Percentiles rank a stretch among this genome's conserved stretches.
These are phyloP conservation scores for Caenorhabditis tropicalis DNA, from an alignment of 1,140 invertebrate genomes.

Conservation along the genomic window DNA sequence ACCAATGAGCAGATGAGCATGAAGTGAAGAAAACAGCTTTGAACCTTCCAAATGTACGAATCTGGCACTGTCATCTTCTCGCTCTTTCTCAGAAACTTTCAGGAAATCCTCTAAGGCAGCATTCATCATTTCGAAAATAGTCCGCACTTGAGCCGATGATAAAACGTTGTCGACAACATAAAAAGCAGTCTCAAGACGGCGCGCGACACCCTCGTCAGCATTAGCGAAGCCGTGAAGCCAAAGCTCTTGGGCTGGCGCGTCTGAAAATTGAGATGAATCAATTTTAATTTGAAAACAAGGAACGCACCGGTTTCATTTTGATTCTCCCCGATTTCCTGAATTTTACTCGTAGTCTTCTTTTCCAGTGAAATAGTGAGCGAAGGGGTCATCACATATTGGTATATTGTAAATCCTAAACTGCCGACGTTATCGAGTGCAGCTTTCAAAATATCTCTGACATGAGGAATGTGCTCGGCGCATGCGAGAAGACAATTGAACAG, in stretches of 20 bases:
- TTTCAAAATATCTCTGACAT: not conserved
- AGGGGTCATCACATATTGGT: not conserved
- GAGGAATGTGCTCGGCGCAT: not conserved
- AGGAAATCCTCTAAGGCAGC: not conserved
- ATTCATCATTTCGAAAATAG: constrained; percentile 3
- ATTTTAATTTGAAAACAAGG: not conserved
- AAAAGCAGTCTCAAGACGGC: not conserved
- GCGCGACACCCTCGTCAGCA: not conserved
- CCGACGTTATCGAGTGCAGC: not conserved
- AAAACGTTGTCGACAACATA: constrained; percentile 28
- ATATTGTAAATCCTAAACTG: not conserved
- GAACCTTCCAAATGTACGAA: not conserved
- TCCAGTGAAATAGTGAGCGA: not conserved
- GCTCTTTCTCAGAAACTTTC: constrained; percentile 15
- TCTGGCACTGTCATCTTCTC: constrained; percentile 1
- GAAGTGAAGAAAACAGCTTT: not conserved
- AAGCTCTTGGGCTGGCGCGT: not conserved
- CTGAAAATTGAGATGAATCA: not conserved
- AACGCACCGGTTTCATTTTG: not conserved
- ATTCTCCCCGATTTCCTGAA: not conserved
- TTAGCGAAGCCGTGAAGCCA: not conserved
- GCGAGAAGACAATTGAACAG: not conserved
- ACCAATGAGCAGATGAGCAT: not conserved
- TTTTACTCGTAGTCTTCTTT: not conserved
- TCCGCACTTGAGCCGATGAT: not conserved